A percentile compares a stretch with the other conserved stretches of the same genome.
Evolutionary conservation across 2,113 vertebrate species (phyloP).

Genomic region (Onychostruthus taczanowskii): DNA sequence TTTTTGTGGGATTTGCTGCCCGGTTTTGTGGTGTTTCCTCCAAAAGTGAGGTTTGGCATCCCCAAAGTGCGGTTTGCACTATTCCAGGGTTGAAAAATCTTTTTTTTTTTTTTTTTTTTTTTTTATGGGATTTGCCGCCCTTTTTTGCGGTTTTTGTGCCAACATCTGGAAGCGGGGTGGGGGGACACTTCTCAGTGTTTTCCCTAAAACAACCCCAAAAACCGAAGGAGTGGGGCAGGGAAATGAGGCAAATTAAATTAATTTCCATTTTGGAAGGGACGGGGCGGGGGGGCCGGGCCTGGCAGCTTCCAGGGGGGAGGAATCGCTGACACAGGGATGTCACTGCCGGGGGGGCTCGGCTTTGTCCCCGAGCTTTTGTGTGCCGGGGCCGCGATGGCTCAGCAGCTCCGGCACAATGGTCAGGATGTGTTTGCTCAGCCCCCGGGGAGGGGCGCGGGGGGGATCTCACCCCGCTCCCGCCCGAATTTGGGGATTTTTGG

Average conservation of each 20-base stretch:
- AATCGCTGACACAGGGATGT: slow-evolving; percentile 29
- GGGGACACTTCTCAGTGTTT: accelerated
- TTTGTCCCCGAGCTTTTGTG: slow-evolving; percentile 27
- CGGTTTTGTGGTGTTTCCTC: neutral
- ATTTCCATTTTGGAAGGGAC: accelerated
- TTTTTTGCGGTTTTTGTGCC: accelerated
- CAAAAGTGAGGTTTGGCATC: too few species aligned
- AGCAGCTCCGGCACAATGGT: slow-evolving; percentile 39
- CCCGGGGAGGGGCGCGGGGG: neutral
- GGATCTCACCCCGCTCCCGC: neutral
- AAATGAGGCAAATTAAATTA: neutral
- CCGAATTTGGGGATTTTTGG: accelerated
- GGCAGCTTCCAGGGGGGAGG: neutral
- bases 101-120: too few species aligned
- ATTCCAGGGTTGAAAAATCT: too few species aligned
- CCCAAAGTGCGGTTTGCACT: too few species aligned
- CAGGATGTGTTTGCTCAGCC: slow-evolving; percentile 37
- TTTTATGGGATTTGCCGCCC: accelerated
- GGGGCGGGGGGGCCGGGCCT: neutral
- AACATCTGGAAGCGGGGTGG: neutral
- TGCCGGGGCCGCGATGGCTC: neutral
- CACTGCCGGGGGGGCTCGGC: neutral
- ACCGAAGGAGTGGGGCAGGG: neutral
- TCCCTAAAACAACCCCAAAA: accelerated
- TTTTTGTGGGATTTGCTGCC: too few species aligned